These are phyloP conservation scores for Pachyseris speciosa DNA, from an alignment of 64 coral and sea anemone genomes.

Conservation along the genomic window DNA sequence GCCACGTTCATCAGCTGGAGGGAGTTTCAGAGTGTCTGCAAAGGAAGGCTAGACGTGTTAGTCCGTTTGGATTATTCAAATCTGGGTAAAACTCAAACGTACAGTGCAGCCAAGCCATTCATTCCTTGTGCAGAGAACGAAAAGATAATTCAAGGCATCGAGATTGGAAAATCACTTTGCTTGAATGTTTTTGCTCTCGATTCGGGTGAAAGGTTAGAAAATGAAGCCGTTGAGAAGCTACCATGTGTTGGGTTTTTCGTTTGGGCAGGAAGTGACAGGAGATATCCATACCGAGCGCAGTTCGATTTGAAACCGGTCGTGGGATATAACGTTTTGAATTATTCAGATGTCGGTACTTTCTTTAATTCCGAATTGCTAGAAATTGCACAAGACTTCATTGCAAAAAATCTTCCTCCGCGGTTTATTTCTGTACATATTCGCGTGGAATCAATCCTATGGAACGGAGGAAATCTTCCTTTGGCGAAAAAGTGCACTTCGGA, in stretches of 20 bases:
- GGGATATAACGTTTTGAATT: slow-evolving; percentile 18
- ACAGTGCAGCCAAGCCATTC: slow-evolving; percentile 65
- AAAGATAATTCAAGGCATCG: slow-evolving; percentile 64
- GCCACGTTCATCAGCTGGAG: slow-evolving; percentile 23
- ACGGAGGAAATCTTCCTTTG: slow-evolving; percentile 71
- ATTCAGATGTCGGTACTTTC: slow-evolving; percentile 18
- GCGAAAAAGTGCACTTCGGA: slow-evolving; percentile 66
- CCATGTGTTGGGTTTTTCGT: slow-evolving; percentile 79
- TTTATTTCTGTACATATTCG: slow-evolving; percentile 90
- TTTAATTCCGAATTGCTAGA: slow-evolving; percentile 73
- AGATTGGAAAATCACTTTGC: slow-evolving; percentile 78
- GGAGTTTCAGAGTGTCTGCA: slow-evolving; percentile 79
- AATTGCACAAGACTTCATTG: slow-evolving; percentile 75
- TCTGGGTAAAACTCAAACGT: slow-evolving; percentile 1
- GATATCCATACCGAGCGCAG: slow-evolving; percentile 29
- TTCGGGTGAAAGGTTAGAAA: slow-evolving; percentile 67
- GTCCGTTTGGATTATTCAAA: slow-evolving; percentile 85
- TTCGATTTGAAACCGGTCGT: slow-evolving; percentile 70
- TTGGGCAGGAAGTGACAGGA: slow-evolving; percentile 80
- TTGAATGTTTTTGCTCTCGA: slow-evolving; percentile 77
- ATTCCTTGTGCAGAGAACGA: slow-evolving; percentile 63
- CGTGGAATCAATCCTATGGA: slow-evolving; percentile 69
- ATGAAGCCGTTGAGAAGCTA: slow-evolving; percentile 68
- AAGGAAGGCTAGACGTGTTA: slow-evolving; percentile 73
- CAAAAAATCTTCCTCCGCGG: slow-evolving; percentile 30